Evolutionary conservation across 2,888 invertebrate genomes (phyloP).

Genomic region (Drosophila suboccidentalis): DNA sequence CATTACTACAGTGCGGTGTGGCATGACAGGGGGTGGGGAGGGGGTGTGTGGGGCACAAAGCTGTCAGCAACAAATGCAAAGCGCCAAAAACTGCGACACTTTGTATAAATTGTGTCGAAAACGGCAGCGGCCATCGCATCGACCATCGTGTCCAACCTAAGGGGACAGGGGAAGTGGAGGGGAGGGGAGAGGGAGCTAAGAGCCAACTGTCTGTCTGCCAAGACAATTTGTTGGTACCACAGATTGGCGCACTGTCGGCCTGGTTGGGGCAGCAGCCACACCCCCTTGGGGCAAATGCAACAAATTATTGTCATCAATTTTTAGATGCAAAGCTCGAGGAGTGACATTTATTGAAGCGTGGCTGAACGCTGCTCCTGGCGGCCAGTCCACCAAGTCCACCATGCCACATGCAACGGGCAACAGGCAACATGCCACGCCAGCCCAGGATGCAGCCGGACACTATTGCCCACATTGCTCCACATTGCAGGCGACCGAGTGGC

Average conservation of each 20-base stretch:
- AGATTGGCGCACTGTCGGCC: slow-evolving; percentile 18
- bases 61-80: slow-evolving; percentile 83
- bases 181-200: slow-evolving; percentile 20
- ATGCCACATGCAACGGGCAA: not conserved
- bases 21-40: not conserved
- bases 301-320: slow-evolving; percentile 83
- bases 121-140: slow-evolving; percentile 64
- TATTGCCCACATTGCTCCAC: slow-evolving; percentile 73
- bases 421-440: not conserved
- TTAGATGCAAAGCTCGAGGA: slow-evolving; percentile 80
- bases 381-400: slow-evolving; percentile 17
- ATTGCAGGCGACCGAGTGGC: slow-evolving; percentile 59
- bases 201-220: slow-evolving; percentile 72
- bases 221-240: slow-evolving; percentile 68
- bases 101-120: slow-evolving; percentile 83
- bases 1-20: not conserved
- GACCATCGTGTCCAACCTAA: slow-evolving; percentile 47
- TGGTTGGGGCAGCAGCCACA: slow-evolving; percentile 58
- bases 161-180: not conserved
- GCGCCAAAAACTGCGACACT: slow-evolving; percentile 83
- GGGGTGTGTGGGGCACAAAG: slow-evolving; percentile 24
- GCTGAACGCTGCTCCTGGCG: slow-evolving; percentile 57
- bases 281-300: slow-evolving; percentile 74
- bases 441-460: slow-evolving; percentile 67
- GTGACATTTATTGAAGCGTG: slow-evolving; percentile 82